phyloP scores from a whole-genome alignment of 2,113 vertebrate species.

The Protobothrops flavoviridis region DNA sequence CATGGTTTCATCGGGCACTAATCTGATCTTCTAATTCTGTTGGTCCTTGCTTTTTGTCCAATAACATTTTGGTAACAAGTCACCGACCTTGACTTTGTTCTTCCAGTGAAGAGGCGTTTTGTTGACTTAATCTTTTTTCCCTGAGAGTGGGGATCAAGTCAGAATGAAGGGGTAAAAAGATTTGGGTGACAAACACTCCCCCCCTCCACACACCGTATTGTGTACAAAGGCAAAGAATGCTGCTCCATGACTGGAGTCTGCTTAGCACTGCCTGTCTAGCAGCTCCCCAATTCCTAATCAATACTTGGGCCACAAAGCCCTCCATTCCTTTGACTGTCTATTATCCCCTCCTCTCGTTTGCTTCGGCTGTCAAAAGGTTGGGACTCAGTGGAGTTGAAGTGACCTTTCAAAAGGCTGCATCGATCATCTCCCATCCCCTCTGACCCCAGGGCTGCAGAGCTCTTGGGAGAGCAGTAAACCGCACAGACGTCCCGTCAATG shows the following conservation, averaged over 20 bases:
- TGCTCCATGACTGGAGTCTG: background rate
- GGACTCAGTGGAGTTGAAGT: background rate
- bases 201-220: background rate
- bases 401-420: background rate
- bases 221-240: background rate
- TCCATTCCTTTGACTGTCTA: background rate
- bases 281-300: accelerated
- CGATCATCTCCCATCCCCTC: background rate
- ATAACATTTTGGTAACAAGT: background rate
- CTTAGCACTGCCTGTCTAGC: background rate
- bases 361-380: background rate
- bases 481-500: accelerated
- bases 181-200: background rate
- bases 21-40: background rate
- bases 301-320: accelerated
- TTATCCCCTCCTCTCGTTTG: accelerated
- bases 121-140: background rate
- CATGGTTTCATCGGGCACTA: background rate
- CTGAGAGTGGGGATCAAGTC: background rate
- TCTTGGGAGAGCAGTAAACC: background rate
- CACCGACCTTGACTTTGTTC: background rate
- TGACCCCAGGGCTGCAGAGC: background rate
- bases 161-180: background rate
- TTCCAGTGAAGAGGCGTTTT: background rate
- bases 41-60: background rate